Conservation (phyloP, 1,140 invertebrate genomes). For the Orius insidiosus region DNA sequence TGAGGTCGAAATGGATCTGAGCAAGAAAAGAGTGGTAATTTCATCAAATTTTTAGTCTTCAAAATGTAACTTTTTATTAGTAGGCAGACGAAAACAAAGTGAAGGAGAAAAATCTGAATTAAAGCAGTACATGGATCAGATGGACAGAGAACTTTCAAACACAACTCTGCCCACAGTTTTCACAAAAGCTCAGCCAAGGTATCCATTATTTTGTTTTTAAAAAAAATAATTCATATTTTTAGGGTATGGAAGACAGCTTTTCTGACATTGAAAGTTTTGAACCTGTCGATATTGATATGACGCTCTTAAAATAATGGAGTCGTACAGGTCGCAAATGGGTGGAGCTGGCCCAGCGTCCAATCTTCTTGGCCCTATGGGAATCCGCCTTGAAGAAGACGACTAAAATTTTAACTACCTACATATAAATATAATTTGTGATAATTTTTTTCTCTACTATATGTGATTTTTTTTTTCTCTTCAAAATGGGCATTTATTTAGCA, state of each 20-base stretch:
- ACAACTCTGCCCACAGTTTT: conserved; percentile 63
- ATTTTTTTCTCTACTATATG: no score
- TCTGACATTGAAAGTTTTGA: conserved; percentile 47
- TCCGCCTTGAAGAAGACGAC: conserved; percentile 21
- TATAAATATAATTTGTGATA: no score
- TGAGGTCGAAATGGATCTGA: conserved; percentile 36
- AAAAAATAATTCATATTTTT: conserved; percentile 8
- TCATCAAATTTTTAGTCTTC: neutral
- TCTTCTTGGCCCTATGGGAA: conserved; percentile 55
- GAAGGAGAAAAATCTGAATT: conserved; percentile 23
- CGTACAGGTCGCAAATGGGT: conserved; percentile 63
- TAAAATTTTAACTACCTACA: no score
- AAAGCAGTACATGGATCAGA: conserved; percentile 50
- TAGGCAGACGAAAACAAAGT: neutral
- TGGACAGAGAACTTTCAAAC: conserved; percentile 50
- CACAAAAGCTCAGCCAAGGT: conserved; percentile 27
- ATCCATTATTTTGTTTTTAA: no score
- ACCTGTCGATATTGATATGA: conserved; percentile 58
- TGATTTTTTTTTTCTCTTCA: no score
- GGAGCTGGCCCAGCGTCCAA: conserved; percentile 72
- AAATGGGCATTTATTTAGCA: no score
- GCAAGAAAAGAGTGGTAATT: conserved; percentile 28
- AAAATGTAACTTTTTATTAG: no score
- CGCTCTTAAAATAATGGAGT: conserved; percentile 62
- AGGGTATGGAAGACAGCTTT: conserved; percentile 21